Evolutionary conservation across 2,113 vertebrate genomes (phyloP).

Genomic region (Dryoscopus gambensis): DNA sequence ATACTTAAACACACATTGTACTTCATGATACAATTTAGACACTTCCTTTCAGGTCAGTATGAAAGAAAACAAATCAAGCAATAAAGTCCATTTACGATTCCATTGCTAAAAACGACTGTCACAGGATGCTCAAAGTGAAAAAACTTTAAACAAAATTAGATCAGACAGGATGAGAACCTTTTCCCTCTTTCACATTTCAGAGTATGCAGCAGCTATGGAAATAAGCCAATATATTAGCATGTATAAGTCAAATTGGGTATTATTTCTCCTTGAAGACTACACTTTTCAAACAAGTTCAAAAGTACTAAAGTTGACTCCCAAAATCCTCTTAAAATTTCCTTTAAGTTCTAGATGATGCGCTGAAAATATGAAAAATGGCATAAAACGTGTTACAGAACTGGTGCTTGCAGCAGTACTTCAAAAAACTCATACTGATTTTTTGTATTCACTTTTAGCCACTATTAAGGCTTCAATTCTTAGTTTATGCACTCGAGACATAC

Average conservation of each 20-base stretch:
- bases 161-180: constrained; percentile 2
- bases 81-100: not conserved
- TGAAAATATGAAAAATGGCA: not conserved
- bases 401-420: not conserved
- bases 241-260: not conserved
- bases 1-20: not conserved
- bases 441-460: not conserved
- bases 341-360: not conserved
- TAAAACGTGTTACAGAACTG: not conserved
- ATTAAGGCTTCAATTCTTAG: not conserved
- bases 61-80: not conserved
- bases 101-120: constrained; percentile 1
- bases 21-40: not conserved
- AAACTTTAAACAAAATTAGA: not conserved
- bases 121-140: constrained; percentile 9
- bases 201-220: not conserved
- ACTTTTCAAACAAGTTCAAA: not conserved
- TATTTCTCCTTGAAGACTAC: not conserved
- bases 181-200: not conserved
- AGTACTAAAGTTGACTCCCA: not conserved
- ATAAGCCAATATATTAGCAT: not conserved
- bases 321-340: not conserved
- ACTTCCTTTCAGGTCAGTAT: not conserved
- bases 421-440: not conserved
- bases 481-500: not conserved